Evolutionary conservation across 2,113 vertebrate genomes (phyloP).

Genomic region (Aegotheles bennettii): DNA sequence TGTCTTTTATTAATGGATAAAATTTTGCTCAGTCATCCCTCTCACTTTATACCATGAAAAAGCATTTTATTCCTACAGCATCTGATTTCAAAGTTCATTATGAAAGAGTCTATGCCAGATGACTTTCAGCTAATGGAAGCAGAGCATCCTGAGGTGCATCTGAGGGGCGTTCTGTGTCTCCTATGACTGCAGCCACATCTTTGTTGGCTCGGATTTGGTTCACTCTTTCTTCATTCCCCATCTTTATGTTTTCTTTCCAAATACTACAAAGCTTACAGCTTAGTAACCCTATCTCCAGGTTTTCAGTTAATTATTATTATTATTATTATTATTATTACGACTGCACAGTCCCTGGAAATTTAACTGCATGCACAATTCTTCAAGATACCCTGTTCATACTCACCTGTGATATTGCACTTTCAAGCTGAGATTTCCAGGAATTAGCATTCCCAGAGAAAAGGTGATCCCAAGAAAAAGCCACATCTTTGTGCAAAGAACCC

Average conservation of each 20-base stretch:
- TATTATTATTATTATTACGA: background rate
- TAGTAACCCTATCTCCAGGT: background rate
- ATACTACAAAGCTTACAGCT: background rate
- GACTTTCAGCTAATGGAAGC: constrained; percentile 7
- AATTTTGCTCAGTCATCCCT: background rate
- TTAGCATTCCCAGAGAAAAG: constrained; percentile 1
- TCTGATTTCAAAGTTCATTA: constrained; percentile 13
- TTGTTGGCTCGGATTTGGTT: background rate
- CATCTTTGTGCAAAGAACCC: background rate
- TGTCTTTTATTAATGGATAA: background rate
- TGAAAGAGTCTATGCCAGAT: background rate
- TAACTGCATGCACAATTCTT: background rate
- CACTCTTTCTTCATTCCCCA: background rate
- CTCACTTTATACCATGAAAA: background rate
- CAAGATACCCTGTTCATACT: background rate
- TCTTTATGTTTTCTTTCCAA: background rate
- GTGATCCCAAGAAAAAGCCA: background rate
- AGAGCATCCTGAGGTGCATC: background rate
- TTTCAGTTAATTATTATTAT: background rate
- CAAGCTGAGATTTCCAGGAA: constrained; percentile 38
- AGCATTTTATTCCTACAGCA: background rate
- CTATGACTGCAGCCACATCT: background rate
- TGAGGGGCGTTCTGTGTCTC: background rate
- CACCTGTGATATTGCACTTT: background rate
- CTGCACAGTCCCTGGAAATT: background rate